phyloP scores from a whole-genome alignment of 2,113 vertebrate genomes.

The Alligator sinensis region DNA sequence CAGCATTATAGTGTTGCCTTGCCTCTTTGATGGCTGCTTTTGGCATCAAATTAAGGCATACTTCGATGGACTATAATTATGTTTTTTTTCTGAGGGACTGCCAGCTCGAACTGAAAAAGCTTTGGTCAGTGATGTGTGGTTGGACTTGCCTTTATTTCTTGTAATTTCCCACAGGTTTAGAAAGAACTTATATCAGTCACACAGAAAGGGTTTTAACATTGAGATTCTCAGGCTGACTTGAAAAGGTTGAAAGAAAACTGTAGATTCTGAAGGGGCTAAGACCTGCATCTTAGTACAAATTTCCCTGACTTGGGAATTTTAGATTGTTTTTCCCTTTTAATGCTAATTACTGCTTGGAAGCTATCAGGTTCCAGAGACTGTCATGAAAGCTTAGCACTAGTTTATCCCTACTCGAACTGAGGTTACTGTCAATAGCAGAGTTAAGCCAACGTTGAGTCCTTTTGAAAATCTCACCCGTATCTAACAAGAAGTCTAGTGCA shows the following conservation, averaged over 20 bases:
- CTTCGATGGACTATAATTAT: neutral
- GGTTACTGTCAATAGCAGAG: neutral
- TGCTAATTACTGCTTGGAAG: neutral
- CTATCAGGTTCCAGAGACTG: neutral
- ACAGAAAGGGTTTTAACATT: neutral
- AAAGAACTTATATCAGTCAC: neutral
- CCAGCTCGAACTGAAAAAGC: neutral
- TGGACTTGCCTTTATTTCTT: neutral
- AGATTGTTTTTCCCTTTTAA: neutral
- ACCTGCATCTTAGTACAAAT: neutral
- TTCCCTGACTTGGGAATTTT: neutral
- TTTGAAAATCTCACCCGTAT: neutral
- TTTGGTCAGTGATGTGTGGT: neutral
- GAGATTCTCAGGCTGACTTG: neutral
- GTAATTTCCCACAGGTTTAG: neutral
- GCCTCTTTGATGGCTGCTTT: neutral
- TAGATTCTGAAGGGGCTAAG: neutral
- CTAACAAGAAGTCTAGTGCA: neutral
- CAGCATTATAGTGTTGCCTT: neutral
- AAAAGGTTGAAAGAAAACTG: neutral
- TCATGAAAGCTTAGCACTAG: neutral
- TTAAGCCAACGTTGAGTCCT: neutral
- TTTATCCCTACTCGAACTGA: neutral
- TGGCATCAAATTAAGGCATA: neutral
- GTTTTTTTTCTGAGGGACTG: neutral